Evolutionary conservation across 2,797 vertebrate species (phyloP), one percentile per base, ranked within the genome.

Genomic region (Leptatherina wallacei): DNA sequence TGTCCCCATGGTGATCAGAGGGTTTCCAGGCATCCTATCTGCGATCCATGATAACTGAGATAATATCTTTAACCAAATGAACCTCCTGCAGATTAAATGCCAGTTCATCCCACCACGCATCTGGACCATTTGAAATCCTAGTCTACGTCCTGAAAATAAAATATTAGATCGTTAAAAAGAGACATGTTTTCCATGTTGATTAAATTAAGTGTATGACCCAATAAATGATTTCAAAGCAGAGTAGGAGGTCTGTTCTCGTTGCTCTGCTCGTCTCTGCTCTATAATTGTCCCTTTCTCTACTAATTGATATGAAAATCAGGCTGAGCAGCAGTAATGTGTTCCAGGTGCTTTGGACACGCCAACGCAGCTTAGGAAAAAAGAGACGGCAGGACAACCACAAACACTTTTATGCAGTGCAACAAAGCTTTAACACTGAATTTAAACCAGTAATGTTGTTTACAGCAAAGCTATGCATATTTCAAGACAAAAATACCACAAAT

Each of bases 1-100:
- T 51, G 89, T 94, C 83, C 58, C 93, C 93, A 93, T 94, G 93
- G 92, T 65, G 89, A 94, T 85, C 64, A 65, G 76, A 87, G 85
- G 24, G 27, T 52, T 65, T 71, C 57, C 59, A 29, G 61, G 40
- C 30, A 38, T 73, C 29, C 63, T 47, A 47, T 69, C 54, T 24
- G 0, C 64, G 36, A 56, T 68, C 44, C 68, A 66, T 65, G 36
- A 42, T 40, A 14, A 22, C 47, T 49, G 20, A 49, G 20, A 49
- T n/a, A 33, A 16, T n/a, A 36, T 18, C 12, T 71, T 61, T 70
- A 11, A 60, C 40, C 68, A n/a, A 22, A 35, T n/a, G 10, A 40
- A 29, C 57, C 27, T 58, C 22, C 11, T 30, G 16, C 9, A 30
- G 13, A 22, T 30, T 27, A 14, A 61, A 60, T 52, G 7, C 5